phyloP scores from a whole-genome alignment of 2,113 vertebrate genomes.

The Pongo abelii region DNA sequence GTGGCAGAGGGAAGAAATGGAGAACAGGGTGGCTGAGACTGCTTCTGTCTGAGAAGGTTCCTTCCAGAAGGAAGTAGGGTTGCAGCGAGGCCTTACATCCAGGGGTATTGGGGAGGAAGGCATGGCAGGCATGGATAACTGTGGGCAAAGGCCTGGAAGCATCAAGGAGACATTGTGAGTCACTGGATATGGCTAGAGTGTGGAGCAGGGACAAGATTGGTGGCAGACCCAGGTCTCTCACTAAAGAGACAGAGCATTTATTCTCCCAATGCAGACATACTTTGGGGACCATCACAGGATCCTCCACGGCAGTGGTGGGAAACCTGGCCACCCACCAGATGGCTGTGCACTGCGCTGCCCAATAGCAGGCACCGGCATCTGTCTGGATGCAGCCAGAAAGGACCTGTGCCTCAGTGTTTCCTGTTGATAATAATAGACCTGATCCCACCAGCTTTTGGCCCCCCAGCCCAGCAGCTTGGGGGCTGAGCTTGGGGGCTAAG shows the following conservation, averaged over 20 bases:
- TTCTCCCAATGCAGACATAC: background rate
- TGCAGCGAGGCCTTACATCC: background rate
- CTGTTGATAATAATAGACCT: background rate
- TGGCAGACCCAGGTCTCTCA: background rate
- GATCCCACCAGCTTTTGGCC: background rate
- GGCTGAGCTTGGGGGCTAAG: background rate
- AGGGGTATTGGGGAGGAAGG: background rate
- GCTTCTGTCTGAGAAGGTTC: background rate
- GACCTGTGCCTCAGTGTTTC: background rate
- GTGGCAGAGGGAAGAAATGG: constrained; percentile 35
- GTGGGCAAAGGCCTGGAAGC: background rate
- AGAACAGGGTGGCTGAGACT: background rate
- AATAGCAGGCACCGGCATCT: background rate
- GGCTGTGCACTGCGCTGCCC: background rate
- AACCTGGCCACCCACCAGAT: background rate
- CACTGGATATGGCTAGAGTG: too few species aligned
- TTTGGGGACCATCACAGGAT: background rate
- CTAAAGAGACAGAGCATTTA: accelerated
- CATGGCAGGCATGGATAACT: background rate
- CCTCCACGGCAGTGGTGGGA: background rate
- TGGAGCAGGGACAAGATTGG: background rate
- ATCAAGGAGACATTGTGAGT: background rate
- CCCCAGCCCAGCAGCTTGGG: background rate
- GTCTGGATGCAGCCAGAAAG: accelerated
- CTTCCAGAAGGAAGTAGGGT: background rate